Evolutionary conservation across 2,113 vertebrate species (phyloP).

Genomic region (Thunnus maccoyii): DNA sequence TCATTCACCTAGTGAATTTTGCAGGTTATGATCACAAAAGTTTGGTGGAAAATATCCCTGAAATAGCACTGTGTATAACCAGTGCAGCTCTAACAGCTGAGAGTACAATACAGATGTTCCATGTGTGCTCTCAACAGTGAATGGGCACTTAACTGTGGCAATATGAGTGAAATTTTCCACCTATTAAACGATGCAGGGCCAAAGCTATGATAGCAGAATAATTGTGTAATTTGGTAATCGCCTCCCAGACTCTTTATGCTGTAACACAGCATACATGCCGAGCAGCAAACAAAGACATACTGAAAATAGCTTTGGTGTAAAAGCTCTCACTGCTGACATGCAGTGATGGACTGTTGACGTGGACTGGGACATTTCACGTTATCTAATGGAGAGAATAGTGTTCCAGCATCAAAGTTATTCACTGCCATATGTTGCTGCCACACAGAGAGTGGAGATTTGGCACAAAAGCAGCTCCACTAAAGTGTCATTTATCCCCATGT

Average conservation of each 20-base stretch:
- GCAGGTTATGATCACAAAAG: not conserved
- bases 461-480: not conserved
- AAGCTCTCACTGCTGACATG: conserved; percentile 11
- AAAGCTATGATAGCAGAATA: conserved; percentile 19
- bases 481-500: conserved; percentile 11
- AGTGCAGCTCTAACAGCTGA: conserved; percentile 10
- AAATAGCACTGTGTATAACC: not conserved
- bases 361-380: conserved; percentile 7
- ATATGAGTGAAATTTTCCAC: conserved; percentile 34
- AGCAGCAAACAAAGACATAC: conserved; percentile 5
- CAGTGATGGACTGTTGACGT: conserved; percentile 18
- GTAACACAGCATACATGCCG: not conserved
- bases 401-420: conserved; percentile 12
- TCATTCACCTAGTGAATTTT: not conserved
- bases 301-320: conserved; percentile 3
- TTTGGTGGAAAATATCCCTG: not conserved
- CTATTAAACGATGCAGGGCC: conserved; percentile 12
- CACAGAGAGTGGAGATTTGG: not conserved
- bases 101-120: not conserved
- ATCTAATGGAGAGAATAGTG: conserved; percentile 22
- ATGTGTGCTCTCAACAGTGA: conserved; percentile 12
- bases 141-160: conserved; percentile 9
- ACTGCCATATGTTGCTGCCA: conserved; percentile 18
- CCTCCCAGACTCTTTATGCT: not conserved
- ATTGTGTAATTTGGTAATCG: conserved; percentile 25